Evolutionary conservation across 2,113 vertebrate genomes (phyloP).

Genomic region (Gasterosteus aculeatus): DNA sequence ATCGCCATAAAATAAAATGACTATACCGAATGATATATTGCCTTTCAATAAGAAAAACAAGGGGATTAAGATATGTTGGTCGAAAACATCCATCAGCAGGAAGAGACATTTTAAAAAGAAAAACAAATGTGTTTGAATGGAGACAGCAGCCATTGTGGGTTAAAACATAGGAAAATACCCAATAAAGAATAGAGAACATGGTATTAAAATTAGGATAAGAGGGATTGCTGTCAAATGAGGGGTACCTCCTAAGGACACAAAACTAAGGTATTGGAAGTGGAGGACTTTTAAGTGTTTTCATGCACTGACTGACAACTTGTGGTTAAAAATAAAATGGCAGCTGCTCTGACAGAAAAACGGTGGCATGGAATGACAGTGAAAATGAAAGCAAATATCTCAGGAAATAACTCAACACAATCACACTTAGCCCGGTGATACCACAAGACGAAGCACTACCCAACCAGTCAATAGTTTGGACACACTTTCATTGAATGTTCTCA

Average conservation of each 20-base stretch:
- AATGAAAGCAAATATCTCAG: not conserved
- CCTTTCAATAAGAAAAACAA: conserved; percentile 23
- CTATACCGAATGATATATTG: not conserved
- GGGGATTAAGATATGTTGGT: conserved; percentile 12
- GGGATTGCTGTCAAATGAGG: conserved; percentile 2
- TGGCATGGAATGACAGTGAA: not conserved
- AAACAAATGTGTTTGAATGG: not conserved
- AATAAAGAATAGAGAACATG: not conserved
- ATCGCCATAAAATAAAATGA: conserved; percentile 19
- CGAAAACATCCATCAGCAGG: conserved; percentile 1
- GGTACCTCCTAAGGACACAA: conserved; percentile 3
- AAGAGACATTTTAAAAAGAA: conserved; percentile 7
- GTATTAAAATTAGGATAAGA: not conserved
- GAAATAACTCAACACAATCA: not conserved
- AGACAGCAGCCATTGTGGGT: not conserved
- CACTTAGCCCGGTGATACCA: not conserved
- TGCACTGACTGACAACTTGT: conserved; percentile 75
- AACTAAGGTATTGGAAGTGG: not conserved
- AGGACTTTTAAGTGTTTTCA: conserved; percentile 11
- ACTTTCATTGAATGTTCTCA: too few relatives aligned
- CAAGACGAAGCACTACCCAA: not conserved
- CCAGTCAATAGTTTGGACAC: too few relatives aligned
- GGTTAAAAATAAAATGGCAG: conserved; percentile 39
- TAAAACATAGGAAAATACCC: not conserved
- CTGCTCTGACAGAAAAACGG: not conserved